Evolutionary conservation across 2,888 invertebrate genomes (phyloP).

Genomic region (Hecatera dysodea): DNA sequence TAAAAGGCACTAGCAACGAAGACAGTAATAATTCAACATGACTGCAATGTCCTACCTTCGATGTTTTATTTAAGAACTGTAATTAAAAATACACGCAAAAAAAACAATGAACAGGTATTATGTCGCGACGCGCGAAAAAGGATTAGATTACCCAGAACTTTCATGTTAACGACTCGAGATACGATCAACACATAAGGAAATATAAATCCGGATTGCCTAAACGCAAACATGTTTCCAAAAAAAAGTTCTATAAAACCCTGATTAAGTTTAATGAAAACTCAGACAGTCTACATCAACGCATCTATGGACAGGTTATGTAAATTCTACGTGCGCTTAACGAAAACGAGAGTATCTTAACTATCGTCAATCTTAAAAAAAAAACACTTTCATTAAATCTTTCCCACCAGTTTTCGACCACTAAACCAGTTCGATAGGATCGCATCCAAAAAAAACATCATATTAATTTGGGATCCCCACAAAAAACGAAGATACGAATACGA

Average conservation of each 20-base stretch:
- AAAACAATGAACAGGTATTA: not conserved
- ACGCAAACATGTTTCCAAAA: slow-evolving; percentile 31
- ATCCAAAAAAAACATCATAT: slow-evolving; percentile 87
- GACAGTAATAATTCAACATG: slow-evolving; percentile 37
- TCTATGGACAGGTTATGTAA: slow-evolving; percentile 61
- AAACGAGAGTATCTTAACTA: slow-evolving; percentile 86
- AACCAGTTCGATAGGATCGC: slow-evolving; percentile 85
- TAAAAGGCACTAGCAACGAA: slow-evolving; percentile 20
- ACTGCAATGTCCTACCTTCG: slow-evolving; percentile 2
- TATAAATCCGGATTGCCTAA: slow-evolving; percentile 42
- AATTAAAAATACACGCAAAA: slow-evolving; percentile 12
- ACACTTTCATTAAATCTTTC: slow-evolving; percentile 89
- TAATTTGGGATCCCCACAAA: slow-evolving; percentile 90
- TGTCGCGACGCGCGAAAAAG: slow-evolving; percentile 29
- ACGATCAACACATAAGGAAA: slow-evolving; percentile 35
- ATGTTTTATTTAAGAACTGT: slow-evolving; percentile 25
- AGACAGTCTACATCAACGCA: slow-evolving; percentile 32
- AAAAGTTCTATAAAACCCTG: slow-evolving; percentile 9
- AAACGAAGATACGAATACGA: slow-evolving; percentile 85
- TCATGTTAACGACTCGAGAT: slow-evolving; percentile 48
- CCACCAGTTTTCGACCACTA: slow-evolving; percentile 77
- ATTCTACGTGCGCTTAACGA: slow-evolving; percentile 70
- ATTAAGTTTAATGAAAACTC: slow-evolving; percentile 47
- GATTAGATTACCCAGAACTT: slow-evolving; percentile 41
- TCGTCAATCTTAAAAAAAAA: slow-evolving; percentile 74